Percentiles rank a stretch among this genome's conserved stretches.
phyloP scores from a whole-genome alignment of 1,140 invertebrate genomes.

The Drosophila arawakana region DNA sequence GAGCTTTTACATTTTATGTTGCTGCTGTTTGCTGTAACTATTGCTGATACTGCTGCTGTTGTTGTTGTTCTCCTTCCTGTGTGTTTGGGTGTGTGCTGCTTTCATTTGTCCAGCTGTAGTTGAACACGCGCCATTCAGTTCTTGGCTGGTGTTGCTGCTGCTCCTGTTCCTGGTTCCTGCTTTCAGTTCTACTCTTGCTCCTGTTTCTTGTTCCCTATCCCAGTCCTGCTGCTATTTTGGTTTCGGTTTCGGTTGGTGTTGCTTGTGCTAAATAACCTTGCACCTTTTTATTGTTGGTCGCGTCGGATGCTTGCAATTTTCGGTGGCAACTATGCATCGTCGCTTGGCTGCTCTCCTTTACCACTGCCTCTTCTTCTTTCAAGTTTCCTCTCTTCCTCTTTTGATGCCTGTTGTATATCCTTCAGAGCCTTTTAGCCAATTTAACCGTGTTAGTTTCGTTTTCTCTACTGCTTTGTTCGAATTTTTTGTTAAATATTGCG shows the following conservation, averaged over 20 bases:
- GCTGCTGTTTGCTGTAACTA: conserved; percentile 68
- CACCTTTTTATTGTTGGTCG: conserved; percentile 78
- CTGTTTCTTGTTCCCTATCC: background rate
- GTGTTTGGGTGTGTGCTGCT: conserved; percentile 53
- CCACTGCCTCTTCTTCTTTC: too few species aligned
- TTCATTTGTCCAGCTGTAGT: conserved; percentile 81
- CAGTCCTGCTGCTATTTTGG: conserved; percentile 12
- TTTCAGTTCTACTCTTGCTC: too few species aligned
- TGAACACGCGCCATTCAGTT: conserved; percentile 68
- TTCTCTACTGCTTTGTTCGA: conserved; percentile 67
- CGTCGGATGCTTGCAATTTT: conserved; percentile 79
- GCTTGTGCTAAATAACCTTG: conserved; percentile 78
- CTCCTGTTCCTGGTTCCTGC: too few species aligned
- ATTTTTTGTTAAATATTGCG: conserved; percentile 70
- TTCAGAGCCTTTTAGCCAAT: conserved; percentile 15
- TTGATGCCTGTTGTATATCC: conserved; percentile 6
- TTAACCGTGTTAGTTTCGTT: conserved; percentile 65
- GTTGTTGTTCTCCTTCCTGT: conserved; percentile 1
- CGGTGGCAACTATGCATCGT: conserved; percentile 41
- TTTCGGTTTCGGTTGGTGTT: conserved; percentile 58
- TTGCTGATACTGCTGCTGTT: conserved; percentile 51
- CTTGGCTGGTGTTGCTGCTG: conserved; percentile 41
- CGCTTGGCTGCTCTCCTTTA: conserved; percentile 31
- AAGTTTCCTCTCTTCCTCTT: conserved; percentile 14
- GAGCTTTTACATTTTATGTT: conserved; percentile 79